Base-by-base conservation (phyloP, 2,113 vertebrate species). In the Trematocara macrostoma region DNA sequence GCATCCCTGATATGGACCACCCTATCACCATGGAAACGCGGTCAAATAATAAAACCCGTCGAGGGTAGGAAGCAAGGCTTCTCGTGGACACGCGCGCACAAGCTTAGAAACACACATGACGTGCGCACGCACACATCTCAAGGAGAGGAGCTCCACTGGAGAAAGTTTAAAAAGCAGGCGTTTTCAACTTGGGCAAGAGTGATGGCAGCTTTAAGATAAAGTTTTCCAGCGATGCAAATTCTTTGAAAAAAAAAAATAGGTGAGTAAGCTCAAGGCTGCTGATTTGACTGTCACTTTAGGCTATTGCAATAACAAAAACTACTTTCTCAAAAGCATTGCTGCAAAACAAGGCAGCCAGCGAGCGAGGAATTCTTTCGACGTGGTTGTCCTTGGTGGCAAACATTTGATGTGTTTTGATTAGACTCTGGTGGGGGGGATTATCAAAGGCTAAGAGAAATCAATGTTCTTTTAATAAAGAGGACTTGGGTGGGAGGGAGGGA, bases 401-500 rank as follows among this genome's bases (percentile, higher is more conserved):
- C 89, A 93, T 91, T 89, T 93, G 90, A 95, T 93, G 94, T 91
- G 90, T 93, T 95, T 93, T 93, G 95, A 95, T 93, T 91, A 91
- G 90, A 91, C 87, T 91, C 88, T 47, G 82, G 89, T 90, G 94
- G 89, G 89, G 91, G 90, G 87, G 82, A 91, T 95, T 95, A 95
- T 95, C 94, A 94, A 95, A 95, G 90, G 91, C 92, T 93, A 94
- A 89, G 93, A 93, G 90, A 95, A 95, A 95, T 95, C 95, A 95
- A 95, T 95, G 94, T 95, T 94, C 91, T 91, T 94, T 94, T 94
- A 94, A 96, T 94, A 96, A 96, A 96, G 92, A 93, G 87, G 87
- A 91, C 87, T 91, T 87, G 88, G 93, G 92, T 93, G 89, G 94
- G 94, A 94, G 93, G 92, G 84, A 94, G 90, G 93, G 84, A 87